Evolutionary conservation across 23 tunicate genomes (phyloP).

Genomic region (Styela plicata): DNA sequence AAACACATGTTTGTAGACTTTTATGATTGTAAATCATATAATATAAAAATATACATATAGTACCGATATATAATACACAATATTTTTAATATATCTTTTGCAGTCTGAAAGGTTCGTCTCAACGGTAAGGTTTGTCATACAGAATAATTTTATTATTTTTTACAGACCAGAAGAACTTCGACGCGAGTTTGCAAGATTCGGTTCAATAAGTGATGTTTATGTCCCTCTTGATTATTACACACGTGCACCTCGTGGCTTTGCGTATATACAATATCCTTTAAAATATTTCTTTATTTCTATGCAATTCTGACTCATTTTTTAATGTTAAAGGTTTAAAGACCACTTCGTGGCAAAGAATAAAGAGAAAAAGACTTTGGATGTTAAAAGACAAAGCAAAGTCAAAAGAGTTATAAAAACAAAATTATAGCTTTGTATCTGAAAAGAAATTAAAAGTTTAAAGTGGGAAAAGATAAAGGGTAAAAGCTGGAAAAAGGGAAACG

Average conservation of each 20-base stretch:
- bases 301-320: background rate
- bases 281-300: background rate
- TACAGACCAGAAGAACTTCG: constrained; percentile 95
- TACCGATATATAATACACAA: background rate
- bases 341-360: constrained; percentile 5
- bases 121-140: background rate
- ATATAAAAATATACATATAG: too few relatives aligned
- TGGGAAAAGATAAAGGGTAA: too few relatives aligned
- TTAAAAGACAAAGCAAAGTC: background rate
- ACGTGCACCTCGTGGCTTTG: constrained; percentile 93
- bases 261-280: constrained; percentile 99
- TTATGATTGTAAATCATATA: too few relatives aligned
- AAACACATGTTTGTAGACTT: background rate
- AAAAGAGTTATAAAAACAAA: background rate
- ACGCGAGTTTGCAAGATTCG: constrained; percentile 79
- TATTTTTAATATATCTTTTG: background rate
- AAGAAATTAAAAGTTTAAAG: background rate
- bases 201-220: constrained; percentile 88
- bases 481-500: background rate
- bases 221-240: constrained; percentile 95
- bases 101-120: background rate
- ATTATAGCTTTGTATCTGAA: background rate
- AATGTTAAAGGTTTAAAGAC: constrained; percentile 13
- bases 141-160: constrained; percentile 7
- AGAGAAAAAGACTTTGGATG: constrained; percentile 16